Base-by-base conservation (phyloP, 2,888 invertebrate genomes). In the Synergus itoensis region DNA sequence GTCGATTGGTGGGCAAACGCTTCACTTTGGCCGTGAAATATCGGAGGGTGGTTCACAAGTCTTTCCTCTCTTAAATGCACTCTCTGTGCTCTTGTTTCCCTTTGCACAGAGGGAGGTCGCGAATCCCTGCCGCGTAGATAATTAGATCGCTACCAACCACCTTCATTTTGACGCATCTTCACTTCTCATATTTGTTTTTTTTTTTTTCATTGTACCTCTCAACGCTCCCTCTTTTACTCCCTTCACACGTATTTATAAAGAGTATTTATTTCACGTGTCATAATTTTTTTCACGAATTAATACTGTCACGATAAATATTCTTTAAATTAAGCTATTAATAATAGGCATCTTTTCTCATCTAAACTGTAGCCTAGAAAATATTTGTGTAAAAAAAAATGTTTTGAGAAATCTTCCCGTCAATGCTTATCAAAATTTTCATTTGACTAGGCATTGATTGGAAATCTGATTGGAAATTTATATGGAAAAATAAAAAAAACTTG, bases 91-190 rank as follows among this genome's bases (percentile, higher is more conserved):
- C 88, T 89, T 88, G 85, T 89, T 89, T 86, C 86, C 84, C 87
- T 88, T 84, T 85, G 86, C 89, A 82, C 90, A 87, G 89, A 87
- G 88, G 91, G 90, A 87, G 89, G 89, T 89, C 90, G 86, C 88
- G 90, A 87, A 89, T 87, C 89, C 92, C 92, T 89, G 90, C 89
- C 89, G 92, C 89, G 92, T 90, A 88, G 91, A 92, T 92, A 92
- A 92, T 92, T 92, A 92, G 92, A 91, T 91, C 92, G 92, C 91
- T 92, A 92, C 92, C 90, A 91, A 90, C 87, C 90, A 90, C 88
- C 88, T 86, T 85, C 84, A 83, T 87, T 86, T 89, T 89, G 87
- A 90, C 89, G 88, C 90, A 86, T 86, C 85, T 81, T 85, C 87
- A 87, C 88, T 84, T 83, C 84, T 81, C 81, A 79, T 77, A 77